phyloP scores from a whole-genome alignment of 2,113 vertebrate genomes.

The Laticauda laticaudata region DNA sequence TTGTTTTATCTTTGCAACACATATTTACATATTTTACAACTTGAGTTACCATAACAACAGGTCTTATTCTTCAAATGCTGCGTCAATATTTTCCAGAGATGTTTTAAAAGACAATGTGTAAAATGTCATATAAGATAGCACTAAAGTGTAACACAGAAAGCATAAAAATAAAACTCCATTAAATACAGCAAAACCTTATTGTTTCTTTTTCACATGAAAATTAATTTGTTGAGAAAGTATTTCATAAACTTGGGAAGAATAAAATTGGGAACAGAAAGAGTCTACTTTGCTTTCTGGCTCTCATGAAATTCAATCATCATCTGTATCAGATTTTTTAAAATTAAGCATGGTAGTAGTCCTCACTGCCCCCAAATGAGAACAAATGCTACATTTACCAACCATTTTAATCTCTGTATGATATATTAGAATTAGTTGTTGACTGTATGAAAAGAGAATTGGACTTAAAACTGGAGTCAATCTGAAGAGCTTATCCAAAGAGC shows the following conservation, averaged over 20 bases:
- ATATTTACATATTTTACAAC: slow-evolving; percentile 45
- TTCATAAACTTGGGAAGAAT: slow-evolving; percentile 5
- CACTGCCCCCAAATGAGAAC: background rate
- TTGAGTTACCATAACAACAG: slow-evolving; percentile 53
- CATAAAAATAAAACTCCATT: slow-evolving; percentile 2
- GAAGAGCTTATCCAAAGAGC: background rate
- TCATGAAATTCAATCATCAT: background rate
- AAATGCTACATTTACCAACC: background rate
- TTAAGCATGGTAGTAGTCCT: background rate
- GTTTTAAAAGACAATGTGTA: slow-evolving; percentile 32
- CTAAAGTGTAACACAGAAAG: slow-evolving; percentile 16
- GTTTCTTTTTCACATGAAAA: background rate
- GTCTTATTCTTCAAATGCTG: slow-evolving; percentile 26
- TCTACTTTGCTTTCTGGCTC: background rate
- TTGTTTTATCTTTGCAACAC: slow-evolving; percentile 7
- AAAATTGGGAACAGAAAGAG: background rate
- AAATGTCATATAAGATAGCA: slow-evolving; percentile 41
- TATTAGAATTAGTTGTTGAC: background rate
- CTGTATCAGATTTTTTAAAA: background rate
- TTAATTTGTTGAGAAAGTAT: slow-evolving; percentile 14
- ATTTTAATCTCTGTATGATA: background rate
- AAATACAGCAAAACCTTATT: slow-evolving; percentile 22
- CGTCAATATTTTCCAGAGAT: slow-evolving; percentile 32
- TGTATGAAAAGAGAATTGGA: background rate
- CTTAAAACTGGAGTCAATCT: background rate